Evolutionary conservation across 1,140 invertebrate genomes (phyloP).

Genomic region (Campodea augens): DNA sequence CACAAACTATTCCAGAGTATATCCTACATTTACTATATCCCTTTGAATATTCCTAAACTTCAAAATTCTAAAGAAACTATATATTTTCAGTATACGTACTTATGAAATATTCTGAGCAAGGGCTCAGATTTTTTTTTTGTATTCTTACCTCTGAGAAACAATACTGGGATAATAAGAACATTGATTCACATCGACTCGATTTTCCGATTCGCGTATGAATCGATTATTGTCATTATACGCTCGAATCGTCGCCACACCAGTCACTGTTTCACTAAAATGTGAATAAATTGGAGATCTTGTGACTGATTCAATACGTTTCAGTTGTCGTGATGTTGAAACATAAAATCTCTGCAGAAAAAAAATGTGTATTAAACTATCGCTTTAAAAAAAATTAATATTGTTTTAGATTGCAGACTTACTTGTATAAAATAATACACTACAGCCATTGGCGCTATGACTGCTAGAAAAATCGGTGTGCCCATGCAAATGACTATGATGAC

Average conservation of each 20-base stretch:
- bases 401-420: slow-evolving; percentile 17
- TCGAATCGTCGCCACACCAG: slow-evolving; percentile 20
- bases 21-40: no score
- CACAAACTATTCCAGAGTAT: no score
- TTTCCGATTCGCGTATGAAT: slow-evolving; percentile 21
- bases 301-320: slow-evolving; percentile 40
- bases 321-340: slow-evolving; percentile 36
- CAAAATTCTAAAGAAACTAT: no score
- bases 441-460: slow-evolving; percentile 31
- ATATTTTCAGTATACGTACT: no score
- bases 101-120: no score
- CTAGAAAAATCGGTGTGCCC: slow-evolving; percentile 31
- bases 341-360: slow-evolving; percentile 32
- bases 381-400: background rate
- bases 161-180: slow-evolving; percentile 71
- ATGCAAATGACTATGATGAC: slow-evolving; percentile 31
- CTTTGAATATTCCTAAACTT: no score
- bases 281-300: slow-evolving; percentile 41
- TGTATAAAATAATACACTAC: slow-evolving; percentile 34
- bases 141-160: slow-evolving; percentile 66
- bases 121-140: no score
- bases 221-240: slow-evolving; percentile 14
- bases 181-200: slow-evolving; percentile 23
- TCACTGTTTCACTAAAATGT: slow-evolving; percentile 39
- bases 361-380: slow-evolving; percentile 21